Evolutionary conservation across 2,113 vertebrate genomes (phyloP), one percentile per base, ranked within the genome.

Genomic region (Dolichotis patagonum): DNA sequence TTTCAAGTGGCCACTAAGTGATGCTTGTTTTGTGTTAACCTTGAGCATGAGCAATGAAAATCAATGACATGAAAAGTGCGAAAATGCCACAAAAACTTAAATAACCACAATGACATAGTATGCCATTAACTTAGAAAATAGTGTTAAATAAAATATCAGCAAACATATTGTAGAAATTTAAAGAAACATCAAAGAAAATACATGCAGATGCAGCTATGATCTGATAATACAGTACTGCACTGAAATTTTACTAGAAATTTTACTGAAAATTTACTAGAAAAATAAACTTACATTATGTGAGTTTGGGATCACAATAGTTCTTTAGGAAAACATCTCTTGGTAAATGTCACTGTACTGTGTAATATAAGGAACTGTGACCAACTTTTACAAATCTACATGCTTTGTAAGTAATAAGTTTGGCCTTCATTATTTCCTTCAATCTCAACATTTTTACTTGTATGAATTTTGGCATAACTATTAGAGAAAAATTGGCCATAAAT

Each of bases 271-370:
- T 17, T 60, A 52, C 14, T 38, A 11, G 56, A 41, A 91, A 86
- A 82, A 65, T 43, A 78, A 85, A 19, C 71, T 58, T 93, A 58
- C 91, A 78, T 56, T 63, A 10, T 77, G 19, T 56, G 58, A 82
- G 3, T 16, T 24, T 63, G 43, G 35, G 67, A 83, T 83, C 38
- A 58, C 11, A 2, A 32, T 38, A 32, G 0, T 4, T 83, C n/a
- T 92, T 85, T 86, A 84, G 13, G 41, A 96, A 94, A 95, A n/a
- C 1, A 63, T 60, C n/a, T 41, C 87, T 85, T 38, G 32, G 41
- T 78, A 81, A 82, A 77, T 82, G 28, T 77, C 65, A 43, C 17
- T 67, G 8, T 14, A 32, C 32, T 41, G 35, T 35, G 24, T 56
- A 75, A 85, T 9, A 17, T 62, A 75, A 75, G 69, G 52, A 2